Percentiles rank a stretch among this genome's conserved stretches.
phyloP scores from a whole-genome alignment of 2,888 invertebrate species.

The Xestia sexstrigata region DNA sequence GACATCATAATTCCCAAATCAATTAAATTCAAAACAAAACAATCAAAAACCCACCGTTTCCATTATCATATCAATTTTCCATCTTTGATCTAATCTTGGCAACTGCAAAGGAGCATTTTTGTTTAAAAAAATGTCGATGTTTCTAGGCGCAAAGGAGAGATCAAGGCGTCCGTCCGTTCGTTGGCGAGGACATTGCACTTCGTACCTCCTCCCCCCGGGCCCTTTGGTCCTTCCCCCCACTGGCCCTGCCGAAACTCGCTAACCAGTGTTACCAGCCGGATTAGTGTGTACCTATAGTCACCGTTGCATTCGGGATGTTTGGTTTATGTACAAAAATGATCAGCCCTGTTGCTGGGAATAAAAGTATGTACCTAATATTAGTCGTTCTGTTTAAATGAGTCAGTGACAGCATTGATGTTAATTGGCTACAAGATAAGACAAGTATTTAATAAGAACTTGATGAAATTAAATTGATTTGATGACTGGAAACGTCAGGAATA shows the following conservation, averaged over 20 bases:
- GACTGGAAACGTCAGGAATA: neutral
- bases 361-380: constrained; percentile 15
- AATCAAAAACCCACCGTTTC: constrained; percentile 20
- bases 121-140: constrained; percentile 79
- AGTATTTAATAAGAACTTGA: neutral
- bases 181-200: constrained; percentile 91
- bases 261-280: constrained; percentile 84
- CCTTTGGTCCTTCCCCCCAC: constrained; percentile 83
- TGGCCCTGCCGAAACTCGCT: constrained; percentile 87
- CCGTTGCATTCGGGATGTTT: constrained; percentile 75
- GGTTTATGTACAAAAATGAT: constrained; percentile 67
- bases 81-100: constrained; percentile 55
- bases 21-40: constrained; percentile 38
- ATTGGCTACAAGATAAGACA: constrained; percentile 10
- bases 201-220: constrained; percentile 72
- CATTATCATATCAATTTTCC: constrained; percentile 61
- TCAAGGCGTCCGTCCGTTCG: constrained; percentile 88
- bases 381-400: constrained; percentile 13
- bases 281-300: constrained; percentile 87
- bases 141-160: constrained; percentile 76
- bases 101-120: constrained; percentile 63
- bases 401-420: constrained; percentile 14
- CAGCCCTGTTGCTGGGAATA: constrained; percentile 18
- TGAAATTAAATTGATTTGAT: neutral
- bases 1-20: constrained; percentile 30